Conservation (phyloP, 37 sponge, comb jelly and placozoan genomes). For the Lycopodina hypogea region DNA sequence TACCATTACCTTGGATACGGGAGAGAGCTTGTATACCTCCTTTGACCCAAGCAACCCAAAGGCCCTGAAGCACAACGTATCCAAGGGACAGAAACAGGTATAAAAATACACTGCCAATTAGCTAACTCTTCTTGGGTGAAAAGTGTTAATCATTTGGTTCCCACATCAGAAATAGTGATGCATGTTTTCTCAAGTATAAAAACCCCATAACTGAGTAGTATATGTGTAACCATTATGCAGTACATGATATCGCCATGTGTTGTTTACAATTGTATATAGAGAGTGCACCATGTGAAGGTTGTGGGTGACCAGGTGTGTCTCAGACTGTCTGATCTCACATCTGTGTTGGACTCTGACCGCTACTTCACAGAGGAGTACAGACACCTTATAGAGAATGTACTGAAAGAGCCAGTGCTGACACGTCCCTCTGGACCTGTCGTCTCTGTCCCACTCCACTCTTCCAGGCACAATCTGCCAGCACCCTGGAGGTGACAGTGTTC, state of each 20-base stretch:
- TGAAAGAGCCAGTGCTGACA: constrained; percentile 51
- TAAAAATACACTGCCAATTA: not conserved
- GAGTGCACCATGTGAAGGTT: constrained; percentile 62
- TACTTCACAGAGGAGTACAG: constrained; percentile 65
- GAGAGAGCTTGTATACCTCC: constrained; percentile 85
- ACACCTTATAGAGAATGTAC: constrained; percentile 52
- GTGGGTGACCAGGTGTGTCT: constrained; percentile 42
- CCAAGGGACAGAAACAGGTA: constrained; percentile 83
- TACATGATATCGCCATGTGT: no score
- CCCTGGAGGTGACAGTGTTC: not conserved
- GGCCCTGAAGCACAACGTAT: constrained; percentile 42
- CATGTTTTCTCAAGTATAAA: no score
- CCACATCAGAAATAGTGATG: no score
- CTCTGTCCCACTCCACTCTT: constrained; percentile 58
- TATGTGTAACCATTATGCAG: no score
- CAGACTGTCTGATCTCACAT: constrained; percentile 50
- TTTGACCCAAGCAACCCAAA: constrained; percentile 68
- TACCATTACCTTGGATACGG: constrained; percentile 81
- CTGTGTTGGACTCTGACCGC: constrained; percentile 59
- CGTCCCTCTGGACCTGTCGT: constrained; percentile 10
- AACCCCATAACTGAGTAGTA: no score
- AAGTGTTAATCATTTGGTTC: no score
- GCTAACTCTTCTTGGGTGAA: not conserved
- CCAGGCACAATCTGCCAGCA: constrained; percentile 32
- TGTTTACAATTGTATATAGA: constrained; percentile 3